Evolutionary conservation across 2,888 invertebrate genomes (phyloP), one percentile per base, ranked within the genome.

Genomic region (Pasiphila rectangulata): DNA sequence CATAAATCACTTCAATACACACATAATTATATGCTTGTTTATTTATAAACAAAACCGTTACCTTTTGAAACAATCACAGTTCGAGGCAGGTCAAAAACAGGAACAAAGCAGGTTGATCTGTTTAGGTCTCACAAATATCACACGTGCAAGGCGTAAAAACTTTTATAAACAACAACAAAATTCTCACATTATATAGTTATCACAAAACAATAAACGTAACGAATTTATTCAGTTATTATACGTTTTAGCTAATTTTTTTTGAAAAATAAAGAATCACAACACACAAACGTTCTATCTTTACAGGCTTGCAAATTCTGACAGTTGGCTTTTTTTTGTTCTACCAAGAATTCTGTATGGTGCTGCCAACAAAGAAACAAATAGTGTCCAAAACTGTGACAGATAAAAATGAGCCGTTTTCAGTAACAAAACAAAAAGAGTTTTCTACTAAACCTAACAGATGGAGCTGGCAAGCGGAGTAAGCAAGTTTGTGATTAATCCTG

Each of bases 31-130:
- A 32, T 17, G 17, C 30, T 9, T 38, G 24, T 34, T 9, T 29
- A 24, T 16, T 34, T 7, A 37, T 37, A 40, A 23, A 49, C 60
- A 61, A 72, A 81, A 76, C 83, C 83, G 84, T 85, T 86, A 86
- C 85, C 84, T 84, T 84, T 84, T 78, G 66, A 80, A 84, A 80
- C 63, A 65, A 79, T 73, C 78, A 77, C 79, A 75, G 79, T 59
- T 68, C 67, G 63, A 75, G 68, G 64, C 79, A 77, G 76, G 77
- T 79, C 79, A 79, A 72, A 80, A 78, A 70, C 81, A 80, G 79
- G 79, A 82, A 82, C 80, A 74, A 83, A 75, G 79, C 80, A 79
- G 73, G 74, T 69, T 78, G 73, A 69, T 63, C 69, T 71, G 55
- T 62, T 65, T 63, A 68, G 67, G 48, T 44, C 41, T 23, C 48